A percentile compares a stretch with the other conserved stretches of the same genome.
These are phyloP conservation scores for Paramisgurnus dabryanus DNA, from an alignment of 2,113 vertebrate species.

Conservation along the genomic window DNA sequence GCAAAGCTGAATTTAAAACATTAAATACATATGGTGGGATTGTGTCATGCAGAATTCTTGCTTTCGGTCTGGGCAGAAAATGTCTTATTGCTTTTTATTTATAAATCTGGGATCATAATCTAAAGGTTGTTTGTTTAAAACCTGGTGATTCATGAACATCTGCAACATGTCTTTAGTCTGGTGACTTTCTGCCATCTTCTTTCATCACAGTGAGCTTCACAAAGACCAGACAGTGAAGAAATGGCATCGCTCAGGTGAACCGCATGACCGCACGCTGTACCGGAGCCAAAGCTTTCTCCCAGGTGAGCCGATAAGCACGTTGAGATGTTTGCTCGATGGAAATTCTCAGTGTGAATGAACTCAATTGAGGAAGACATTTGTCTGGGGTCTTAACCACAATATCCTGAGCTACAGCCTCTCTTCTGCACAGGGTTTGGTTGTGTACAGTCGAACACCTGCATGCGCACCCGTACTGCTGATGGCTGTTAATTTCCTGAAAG, in stretches of 20 bases:
- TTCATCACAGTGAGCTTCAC: not conserved
- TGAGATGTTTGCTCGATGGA: conserved; percentile 32
- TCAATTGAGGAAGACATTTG: conserved; percentile 70
- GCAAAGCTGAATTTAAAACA: too few species aligned
- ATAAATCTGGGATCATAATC: too few species aligned
- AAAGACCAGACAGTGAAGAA: not conserved
- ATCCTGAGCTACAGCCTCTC: conserved; percentile 69
- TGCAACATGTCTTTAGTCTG: too few species aligned
- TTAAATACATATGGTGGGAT: too few species aligned
- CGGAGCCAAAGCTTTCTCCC: conserved; percentile 18
- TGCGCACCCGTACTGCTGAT: not conserved
- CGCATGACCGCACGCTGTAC: not conserved
- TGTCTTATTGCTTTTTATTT: too few species aligned
- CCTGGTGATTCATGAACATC: too few species aligned
- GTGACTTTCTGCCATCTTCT: too few species aligned
- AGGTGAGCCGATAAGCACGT: conserved; percentile 29
- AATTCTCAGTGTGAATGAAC: conserved; percentile 46
- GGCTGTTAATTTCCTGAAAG: conserved; percentile 32
- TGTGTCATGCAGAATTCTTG: too few species aligned
- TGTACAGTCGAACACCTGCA: conserved; percentile 13
- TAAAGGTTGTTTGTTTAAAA: too few species aligned
- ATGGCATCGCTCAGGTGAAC: not conserved
- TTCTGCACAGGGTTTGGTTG: conserved; percentile 40
- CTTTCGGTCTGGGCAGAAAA: too few species aligned
- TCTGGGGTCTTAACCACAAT: conserved; percentile 70